These are phyloP conservation scores for Gallinago undulata DNA, from an alignment of 2,113 vertebrate genomes.

Conservation along the genomic window DNA sequence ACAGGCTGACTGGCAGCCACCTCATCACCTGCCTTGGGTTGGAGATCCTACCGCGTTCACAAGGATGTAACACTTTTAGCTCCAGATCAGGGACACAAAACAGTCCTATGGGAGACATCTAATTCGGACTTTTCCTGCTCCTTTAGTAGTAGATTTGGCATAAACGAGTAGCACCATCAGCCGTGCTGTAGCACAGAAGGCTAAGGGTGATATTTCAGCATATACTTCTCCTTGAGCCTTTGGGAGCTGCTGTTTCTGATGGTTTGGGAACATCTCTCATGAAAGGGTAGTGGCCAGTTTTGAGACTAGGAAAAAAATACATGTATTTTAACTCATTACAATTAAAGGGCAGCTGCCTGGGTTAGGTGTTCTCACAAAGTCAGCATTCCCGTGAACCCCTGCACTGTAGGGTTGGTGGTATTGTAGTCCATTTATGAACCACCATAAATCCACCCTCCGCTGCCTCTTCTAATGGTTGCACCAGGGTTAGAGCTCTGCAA, in stretches of 20 bases:
- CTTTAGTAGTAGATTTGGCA: neutral
- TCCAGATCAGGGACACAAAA: neutral
- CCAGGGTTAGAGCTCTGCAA: neutral
- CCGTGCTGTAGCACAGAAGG: neutral
- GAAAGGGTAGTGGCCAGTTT: neutral
- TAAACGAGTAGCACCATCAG: neutral
- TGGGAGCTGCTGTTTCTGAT: neutral
- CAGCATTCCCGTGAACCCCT: accelerated
- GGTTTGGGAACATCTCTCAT: neutral
- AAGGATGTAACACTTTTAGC: neutral
- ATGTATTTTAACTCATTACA: neutral
- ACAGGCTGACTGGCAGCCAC: neutral
- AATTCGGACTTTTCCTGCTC: neutral
- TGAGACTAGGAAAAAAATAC: neutral
- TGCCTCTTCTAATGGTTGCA: neutral
- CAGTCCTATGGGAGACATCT: neutral
- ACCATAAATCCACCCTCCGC: neutral
- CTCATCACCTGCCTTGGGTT: neutral
- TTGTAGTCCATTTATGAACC: neutral
- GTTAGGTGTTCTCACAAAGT: neutral
- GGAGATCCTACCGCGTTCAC: accelerated
- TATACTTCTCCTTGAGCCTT: neutral
- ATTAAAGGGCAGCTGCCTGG: neutral
- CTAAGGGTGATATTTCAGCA: neutral
- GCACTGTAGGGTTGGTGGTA: neutral